Percentiles rank a stretch among this genome's conserved stretches.
phyloP scores from a whole-genome alignment of 1,140 invertebrate genomes.

The Pygmarrhopalites habei region DNA sequence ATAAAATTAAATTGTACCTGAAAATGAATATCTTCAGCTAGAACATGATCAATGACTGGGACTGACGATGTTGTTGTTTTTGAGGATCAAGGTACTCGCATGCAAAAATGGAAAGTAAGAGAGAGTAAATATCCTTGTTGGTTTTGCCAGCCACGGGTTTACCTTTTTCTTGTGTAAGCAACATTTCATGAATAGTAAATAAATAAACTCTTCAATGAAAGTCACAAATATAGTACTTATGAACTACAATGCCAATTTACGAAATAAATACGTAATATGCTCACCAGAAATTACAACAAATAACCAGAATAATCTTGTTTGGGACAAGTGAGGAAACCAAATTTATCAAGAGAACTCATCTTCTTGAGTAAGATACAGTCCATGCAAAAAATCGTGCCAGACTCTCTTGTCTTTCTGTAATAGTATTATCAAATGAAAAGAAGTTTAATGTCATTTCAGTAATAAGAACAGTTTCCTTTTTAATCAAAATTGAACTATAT shows the following conservation, averaged over 20 bases:
- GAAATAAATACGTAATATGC: slow-evolving; percentile 68
- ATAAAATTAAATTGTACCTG: slow-evolving; percentile 6
- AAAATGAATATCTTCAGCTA: slow-evolving; percentile 6
- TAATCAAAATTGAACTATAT: slow-evolving; percentile 60
- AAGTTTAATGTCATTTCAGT: not conserved
- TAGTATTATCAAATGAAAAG: slow-evolving; percentile 2
- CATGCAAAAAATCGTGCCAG: slow-evolving; percentile 71
- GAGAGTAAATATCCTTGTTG: slow-evolving; percentile 6
- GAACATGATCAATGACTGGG: slow-evolving; percentile 14
- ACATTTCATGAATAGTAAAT: too few species aligned
- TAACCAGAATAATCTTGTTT: slow-evolving; percentile 43
- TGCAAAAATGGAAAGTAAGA: slow-evolving; percentile 4
- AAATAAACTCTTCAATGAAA: too few species aligned
- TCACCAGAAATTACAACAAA: slow-evolving; percentile 65
- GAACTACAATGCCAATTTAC: too few species aligned
- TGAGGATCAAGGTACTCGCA: slow-evolving; percentile 15
- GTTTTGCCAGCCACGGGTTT: slow-evolving; percentile 11
- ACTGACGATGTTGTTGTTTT: not conserved
- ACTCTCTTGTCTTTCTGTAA: slow-evolving; percentile 60
- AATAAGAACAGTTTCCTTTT: not conserved
- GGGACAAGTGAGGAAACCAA: slow-evolving; percentile 52
- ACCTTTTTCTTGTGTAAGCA: not conserved
- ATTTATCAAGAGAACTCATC: slow-evolving; percentile 61
- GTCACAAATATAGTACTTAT: too few species aligned
- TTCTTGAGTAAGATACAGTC: slow-evolving; percentile 73